Evolutionary conservation across 2,888 invertebrate genomes (phyloP).

Genomic region (Aleiodes leptofemur): DNA sequence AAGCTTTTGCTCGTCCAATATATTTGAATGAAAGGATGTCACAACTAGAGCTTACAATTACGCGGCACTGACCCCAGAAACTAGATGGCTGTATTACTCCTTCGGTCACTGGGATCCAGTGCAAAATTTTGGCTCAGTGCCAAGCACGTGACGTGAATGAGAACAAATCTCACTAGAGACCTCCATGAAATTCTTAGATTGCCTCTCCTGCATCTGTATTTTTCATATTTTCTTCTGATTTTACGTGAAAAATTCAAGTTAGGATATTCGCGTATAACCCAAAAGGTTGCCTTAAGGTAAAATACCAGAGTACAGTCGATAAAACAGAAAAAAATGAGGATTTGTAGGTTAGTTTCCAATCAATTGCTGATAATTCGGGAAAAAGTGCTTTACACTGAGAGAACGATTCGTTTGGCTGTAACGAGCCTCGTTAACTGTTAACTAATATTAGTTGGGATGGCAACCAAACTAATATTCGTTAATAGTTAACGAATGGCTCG

Average conservation of each 20-base stretch:
- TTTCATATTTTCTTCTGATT: neutral
- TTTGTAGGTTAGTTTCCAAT: no score
- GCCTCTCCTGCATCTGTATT: slow-evolving; percentile 24
- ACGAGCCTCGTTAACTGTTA: no score
- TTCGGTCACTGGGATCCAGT: slow-evolving; percentile 29
- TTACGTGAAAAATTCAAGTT: neutral
- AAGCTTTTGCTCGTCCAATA: neutral
- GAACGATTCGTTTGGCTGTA: no score
- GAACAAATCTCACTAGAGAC: slow-evolving; percentile 53
- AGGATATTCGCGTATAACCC: neutral
- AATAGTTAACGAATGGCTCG: no score
- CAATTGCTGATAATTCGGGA: no score
- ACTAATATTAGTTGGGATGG: no score
- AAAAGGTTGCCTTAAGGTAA: neutral
- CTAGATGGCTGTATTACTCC: neutral
- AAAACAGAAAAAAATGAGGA: no score
- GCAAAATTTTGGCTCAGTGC: slow-evolving; percentile 53
- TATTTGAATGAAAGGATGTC: slow-evolving; percentile 3
- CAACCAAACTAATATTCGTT: no score
- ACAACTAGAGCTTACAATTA: slow-evolving; percentile 10
- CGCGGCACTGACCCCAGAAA: slow-evolving; percentile 19
- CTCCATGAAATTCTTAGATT: slow-evolving; percentile 45
- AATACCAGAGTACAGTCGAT: no score
- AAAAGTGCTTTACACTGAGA: no score
- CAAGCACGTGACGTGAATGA: slow-evolving; percentile 62